Conservation (phyloP, 2,797 vertebrate genomes). For the Heliangelus exortis region DNA sequence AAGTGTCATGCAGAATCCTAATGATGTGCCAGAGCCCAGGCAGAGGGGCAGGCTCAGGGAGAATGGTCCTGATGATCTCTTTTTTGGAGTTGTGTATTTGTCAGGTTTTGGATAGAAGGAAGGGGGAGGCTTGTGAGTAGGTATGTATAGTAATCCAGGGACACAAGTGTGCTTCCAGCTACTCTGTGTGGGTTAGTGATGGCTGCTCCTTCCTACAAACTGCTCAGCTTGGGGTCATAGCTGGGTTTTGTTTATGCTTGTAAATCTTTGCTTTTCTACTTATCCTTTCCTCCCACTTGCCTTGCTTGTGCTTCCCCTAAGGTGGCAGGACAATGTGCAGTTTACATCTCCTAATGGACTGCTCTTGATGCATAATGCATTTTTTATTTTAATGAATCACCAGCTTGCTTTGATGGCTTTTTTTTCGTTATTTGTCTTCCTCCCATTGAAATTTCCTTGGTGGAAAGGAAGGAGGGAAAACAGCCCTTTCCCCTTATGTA, state of each 20-base stretch:
- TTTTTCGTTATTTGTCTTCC: constrained; percentile 60
- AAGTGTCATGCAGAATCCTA: constrained; percentile 32
- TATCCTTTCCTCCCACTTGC: constrained; percentile 56
- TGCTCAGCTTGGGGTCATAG: constrained; percentile 44
- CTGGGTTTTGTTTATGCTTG: constrained; percentile 60
- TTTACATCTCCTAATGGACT: constrained; percentile 66
- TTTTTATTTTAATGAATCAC: constrained; percentile 71
- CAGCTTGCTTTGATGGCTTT: constrained; percentile 65
- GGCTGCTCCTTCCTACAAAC: constrained; percentile 8
- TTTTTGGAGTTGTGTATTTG: not conserved
- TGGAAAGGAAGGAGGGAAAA: constrained; percentile 36
- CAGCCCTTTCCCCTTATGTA: constrained; percentile 23
- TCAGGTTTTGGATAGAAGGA: not conserved
- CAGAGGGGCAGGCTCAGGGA: not conserved
- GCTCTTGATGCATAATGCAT: constrained; percentile 71
- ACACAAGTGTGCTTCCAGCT: not conserved
- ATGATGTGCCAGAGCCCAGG: constrained; percentile 2
- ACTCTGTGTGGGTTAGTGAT: not conserved
- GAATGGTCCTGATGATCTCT: not conserved
- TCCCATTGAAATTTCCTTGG: constrained; percentile 57
- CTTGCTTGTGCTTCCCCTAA: constrained; percentile 46
- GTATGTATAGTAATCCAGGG: not conserved
- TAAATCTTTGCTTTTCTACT: constrained; percentile 48
- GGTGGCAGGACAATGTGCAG: constrained; percentile 58
- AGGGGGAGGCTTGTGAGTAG: not conserved